Evolutionary conservation across 1,140 invertebrate genomes (phyloP).

Genomic region (Phymorhynchus buccinoides): DNA sequence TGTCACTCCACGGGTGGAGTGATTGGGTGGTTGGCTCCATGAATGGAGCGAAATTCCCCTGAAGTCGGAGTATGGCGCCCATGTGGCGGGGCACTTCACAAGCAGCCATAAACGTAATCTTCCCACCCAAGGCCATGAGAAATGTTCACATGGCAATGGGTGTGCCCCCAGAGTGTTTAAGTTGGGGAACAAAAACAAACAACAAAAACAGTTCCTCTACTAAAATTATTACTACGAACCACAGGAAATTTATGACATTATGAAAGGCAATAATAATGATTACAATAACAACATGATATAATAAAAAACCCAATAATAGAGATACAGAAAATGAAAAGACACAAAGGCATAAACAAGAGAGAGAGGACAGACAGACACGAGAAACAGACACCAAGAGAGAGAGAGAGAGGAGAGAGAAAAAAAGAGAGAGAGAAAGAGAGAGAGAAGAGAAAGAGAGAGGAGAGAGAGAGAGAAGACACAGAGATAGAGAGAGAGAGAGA

Average conservation of each 20-base stretch:
- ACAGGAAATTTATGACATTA: slow-evolving; percentile 21
- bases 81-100: too few relatives aligned
- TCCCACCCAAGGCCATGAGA: too few relatives aligned
- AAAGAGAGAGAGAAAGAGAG: background rate
- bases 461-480: background rate
- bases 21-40: too few relatives aligned
- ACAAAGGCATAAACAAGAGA: background rate
- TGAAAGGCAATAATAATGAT: background rate
- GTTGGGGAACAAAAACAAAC: background rate
- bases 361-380: slow-evolving; percentile 7
- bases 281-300: slow-evolving; percentile 9
- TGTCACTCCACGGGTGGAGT: too few relatives aligned
- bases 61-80: too few relatives aligned
- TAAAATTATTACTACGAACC: too few relatives aligned
- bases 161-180: too few relatives aligned
- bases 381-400: background rate
- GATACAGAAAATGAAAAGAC: background rate
- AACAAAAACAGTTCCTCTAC: background rate
- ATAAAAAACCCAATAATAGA: background rate
- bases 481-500: background rate
- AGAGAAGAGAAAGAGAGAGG: too few relatives aligned
- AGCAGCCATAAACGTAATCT: too few relatives aligned
- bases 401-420: background rate
- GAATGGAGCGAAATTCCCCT: too few relatives aligned
- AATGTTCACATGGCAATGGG: too few relatives aligned